Evolutionary conservation across 1,140 invertebrate species (phyloP), one percentile per base, ranked within the genome.

Genomic region (Chlorops oryzae): DNA sequence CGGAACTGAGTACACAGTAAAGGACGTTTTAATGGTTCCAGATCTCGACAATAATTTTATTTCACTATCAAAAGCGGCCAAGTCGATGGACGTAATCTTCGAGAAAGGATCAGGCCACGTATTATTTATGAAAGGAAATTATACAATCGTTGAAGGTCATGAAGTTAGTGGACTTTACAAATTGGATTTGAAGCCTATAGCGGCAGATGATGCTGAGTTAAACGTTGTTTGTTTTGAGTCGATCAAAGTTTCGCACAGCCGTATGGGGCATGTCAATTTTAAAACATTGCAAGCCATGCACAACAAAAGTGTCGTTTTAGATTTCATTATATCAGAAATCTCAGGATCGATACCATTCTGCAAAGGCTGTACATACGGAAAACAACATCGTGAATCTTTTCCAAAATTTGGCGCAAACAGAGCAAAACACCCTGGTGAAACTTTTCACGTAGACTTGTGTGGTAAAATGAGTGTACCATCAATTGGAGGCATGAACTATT

Each of bases 401-500:
- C 40, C 40, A 17, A 42, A 42, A 24, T 42, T 21, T 17, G 13
- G 40, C n/a, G 15, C 40, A 20, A 42, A 24, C 17, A n/a, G 43
- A n/a, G 20, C 21, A n/a, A 28, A 22, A 39, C 15, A 18, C 9
- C 58, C 9, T 55, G 43, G 27, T 23, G 43, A 61, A 4, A n/a
- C 58, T 18, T 39, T 63, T 21, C 58, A 65, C 39, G 27, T 51
- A 20, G 57, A 63, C 38, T 44, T 65, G 6, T 71, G 66, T 52
- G 61, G 61, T 24, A 63, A 59, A 3, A 59, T 65, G 52, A 55
- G 56, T 18, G 42, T 17, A 15, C 21, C 47, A 37, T 67, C 65
- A 2, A 41, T 63, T n/a, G 61, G 61, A 34, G 61, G 63, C 9
- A 55, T 59, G 17, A 65, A 52, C 54, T 72, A 73, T 55, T 71